phyloP scores from a whole-genome alignment of 2,113 vertebrate species.

The Melozone crissalis region DNA sequence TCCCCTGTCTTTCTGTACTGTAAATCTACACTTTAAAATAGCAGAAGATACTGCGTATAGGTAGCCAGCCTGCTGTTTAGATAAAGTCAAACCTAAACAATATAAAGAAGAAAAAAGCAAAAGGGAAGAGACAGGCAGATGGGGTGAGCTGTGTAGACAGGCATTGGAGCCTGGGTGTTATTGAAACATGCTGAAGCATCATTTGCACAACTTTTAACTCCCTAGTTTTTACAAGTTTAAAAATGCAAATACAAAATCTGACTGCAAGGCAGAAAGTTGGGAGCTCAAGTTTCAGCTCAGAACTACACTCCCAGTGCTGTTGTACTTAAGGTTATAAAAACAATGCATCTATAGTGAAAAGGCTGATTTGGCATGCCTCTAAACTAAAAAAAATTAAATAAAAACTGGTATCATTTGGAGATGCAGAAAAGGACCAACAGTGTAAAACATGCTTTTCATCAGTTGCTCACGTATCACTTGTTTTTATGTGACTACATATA shows the following conservation, averaged over 20 bases:
- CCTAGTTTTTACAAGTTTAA: neutral
- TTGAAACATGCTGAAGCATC: neutral
- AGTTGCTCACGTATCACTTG: rapidly evolving
- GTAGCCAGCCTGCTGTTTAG: neutral
- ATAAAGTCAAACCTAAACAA: conserved; percentile 20
- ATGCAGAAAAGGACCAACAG: neutral
- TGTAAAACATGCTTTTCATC: neutral
- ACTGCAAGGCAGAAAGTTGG: neutral
- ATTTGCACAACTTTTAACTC: neutral
- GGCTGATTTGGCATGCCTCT: neutral
- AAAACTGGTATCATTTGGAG: neutral
- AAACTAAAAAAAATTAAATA: neutral
- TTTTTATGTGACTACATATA: neutral
- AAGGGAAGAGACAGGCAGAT: neutral
- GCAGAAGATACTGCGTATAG: neutral
- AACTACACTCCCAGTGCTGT: neutral
- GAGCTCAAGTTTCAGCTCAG: neutral
- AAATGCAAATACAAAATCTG: conserved; percentile 30
- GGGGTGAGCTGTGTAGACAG: conserved; percentile 1
- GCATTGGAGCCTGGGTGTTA: neutral
- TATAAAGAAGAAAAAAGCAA: neutral
- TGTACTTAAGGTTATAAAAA: neutral
- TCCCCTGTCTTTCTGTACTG: neutral
- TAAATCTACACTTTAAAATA: neutral
- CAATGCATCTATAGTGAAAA: neutral